Evolutionary conservation across 2,797 vertebrate genomes (phyloP).

Genomic region (Lates japonicus): DNA sequence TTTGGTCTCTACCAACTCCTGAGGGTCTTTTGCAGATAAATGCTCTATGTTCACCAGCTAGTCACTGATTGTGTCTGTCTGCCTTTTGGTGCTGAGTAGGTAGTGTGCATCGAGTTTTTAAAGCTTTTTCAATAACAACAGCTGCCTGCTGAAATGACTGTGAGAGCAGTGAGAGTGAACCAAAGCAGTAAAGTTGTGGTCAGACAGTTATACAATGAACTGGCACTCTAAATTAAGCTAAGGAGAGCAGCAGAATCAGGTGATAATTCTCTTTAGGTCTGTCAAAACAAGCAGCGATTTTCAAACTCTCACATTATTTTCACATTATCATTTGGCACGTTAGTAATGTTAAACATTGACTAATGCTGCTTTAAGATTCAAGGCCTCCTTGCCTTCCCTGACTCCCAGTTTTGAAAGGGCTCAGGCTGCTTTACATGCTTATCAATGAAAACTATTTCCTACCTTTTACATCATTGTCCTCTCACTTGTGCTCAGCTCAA

Average conservation of each 20-base stretch:
- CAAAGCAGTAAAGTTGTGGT: background rate
- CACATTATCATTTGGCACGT: background rate
- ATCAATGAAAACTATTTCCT: slow-evolving; percentile 1
- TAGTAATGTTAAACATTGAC: background rate
- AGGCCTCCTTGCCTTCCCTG: background rate
- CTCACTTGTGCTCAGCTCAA: background rate
- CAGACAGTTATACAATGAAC: background rate
- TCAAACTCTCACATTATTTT: background rate
- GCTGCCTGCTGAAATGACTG: background rate
- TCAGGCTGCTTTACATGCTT: background rate
- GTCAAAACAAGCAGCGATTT: background rate
- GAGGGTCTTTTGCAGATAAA: background rate
- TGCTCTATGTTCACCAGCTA: background rate
- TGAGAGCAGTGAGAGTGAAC: background rate
- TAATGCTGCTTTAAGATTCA: background rate
- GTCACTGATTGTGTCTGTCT: background rate
- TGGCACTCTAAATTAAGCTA: background rate
- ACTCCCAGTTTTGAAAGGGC: background rate
- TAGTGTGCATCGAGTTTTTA: background rate
- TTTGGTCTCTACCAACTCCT: background rate
- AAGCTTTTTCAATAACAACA: background rate
- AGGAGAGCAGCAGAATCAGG: no score
- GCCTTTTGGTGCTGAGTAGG: no score
- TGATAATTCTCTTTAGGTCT: background rate
- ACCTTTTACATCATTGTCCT: slow-evolving; percentile 11